These are phyloP conservation scores for Vanacampus margaritifer DNA, from an alignment of 2,113 vertebrate species.

Conservation along the genomic window DNA sequence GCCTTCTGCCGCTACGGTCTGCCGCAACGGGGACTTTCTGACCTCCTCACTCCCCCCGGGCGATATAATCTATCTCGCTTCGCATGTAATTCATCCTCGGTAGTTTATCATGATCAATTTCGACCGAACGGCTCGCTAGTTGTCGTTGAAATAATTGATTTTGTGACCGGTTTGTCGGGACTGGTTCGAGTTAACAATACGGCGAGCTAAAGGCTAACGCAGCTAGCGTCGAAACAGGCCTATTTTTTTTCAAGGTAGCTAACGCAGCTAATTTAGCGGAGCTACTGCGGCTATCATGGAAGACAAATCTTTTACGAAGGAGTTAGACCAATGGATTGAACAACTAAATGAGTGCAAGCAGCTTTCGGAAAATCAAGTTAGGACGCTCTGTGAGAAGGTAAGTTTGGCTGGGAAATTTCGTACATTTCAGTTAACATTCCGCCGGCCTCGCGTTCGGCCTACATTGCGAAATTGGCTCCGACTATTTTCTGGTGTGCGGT, in stretches of 20 bases:
- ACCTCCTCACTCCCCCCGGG: constrained; percentile 21
- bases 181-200: constrained; percentile 58
- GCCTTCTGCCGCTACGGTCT: constrained; percentile 48
- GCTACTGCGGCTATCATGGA: constrained; percentile 67
- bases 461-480: constrained; percentile 25
- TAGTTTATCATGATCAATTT: constrained; percentile 51
- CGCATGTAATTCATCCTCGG: constrained; percentile 17
- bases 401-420: not conserved
- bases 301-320: constrained; percentile 77
- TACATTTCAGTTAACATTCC: not conserved
- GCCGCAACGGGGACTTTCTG: constrained; percentile 58
- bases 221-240: constrained; percentile 38
- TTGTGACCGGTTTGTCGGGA: constrained; percentile 56
- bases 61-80: not conserved
- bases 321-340: constrained; percentile 77
- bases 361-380: constrained; percentile 73
- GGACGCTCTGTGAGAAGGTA: constrained; percentile 77
- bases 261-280: constrained; percentile 47
- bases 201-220: constrained; percentile 53
- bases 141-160: constrained; percentile 29
- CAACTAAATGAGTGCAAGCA: constrained; percentile 79
- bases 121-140: constrained; percentile 27
- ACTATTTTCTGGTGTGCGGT: constrained; percentile 44
- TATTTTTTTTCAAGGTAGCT: constrained; percentile 42
- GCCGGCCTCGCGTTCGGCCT: constrained; percentile 33